Conservation (phyloP, 1,140 invertebrate genomes). For the Calycopis cecrops region DNA sequence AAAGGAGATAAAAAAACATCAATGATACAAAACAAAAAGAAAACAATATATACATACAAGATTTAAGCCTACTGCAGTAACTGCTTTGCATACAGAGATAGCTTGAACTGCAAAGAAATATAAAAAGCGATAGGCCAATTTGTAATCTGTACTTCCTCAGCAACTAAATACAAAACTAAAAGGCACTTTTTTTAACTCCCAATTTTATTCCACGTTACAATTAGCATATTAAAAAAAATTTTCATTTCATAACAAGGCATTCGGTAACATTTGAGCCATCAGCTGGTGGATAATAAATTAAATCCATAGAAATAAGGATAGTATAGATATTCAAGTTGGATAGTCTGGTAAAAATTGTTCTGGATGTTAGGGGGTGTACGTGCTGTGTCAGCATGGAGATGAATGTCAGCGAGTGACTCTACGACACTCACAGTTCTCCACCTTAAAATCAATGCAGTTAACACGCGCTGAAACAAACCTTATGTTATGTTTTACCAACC, state of each 20-base stretch:
- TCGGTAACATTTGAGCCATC: background rate
- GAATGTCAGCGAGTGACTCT: constrained; percentile 62
- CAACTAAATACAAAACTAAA: constrained; percentile 10
- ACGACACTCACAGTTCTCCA: constrained; percentile 76
- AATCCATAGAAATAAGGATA: background rate
- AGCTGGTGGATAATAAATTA: background rate
- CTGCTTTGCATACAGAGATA: constrained; percentile 18
- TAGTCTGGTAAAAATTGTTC: constrained; percentile 51
- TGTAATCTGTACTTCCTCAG: constrained; percentile 15
- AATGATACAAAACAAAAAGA: constrained; percentile 17
- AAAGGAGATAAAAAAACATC: constrained; percentile 24
- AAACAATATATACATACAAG: constrained; percentile 14
- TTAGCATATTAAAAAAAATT: background rate
- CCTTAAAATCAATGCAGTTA: constrained; percentile 77
- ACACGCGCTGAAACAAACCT: constrained; percentile 76
- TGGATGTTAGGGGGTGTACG: constrained; percentile 55
- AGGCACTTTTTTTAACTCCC: constrained; percentile 6
- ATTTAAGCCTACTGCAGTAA: constrained; percentile 15
- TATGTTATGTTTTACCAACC: constrained; percentile 59
- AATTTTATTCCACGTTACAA: background rate
- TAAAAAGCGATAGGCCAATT: constrained; percentile 15
- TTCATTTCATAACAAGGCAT: background rate
- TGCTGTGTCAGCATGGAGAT: constrained; percentile 64
- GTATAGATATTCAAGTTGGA: constrained; percentile 10
- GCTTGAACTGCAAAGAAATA: constrained; percentile 15